Evolutionary conservation across 2,113 vertebrate genomes (phyloP), one percentile per base, ranked within the genome.

Genomic region (Varanus salvator): DNA sequence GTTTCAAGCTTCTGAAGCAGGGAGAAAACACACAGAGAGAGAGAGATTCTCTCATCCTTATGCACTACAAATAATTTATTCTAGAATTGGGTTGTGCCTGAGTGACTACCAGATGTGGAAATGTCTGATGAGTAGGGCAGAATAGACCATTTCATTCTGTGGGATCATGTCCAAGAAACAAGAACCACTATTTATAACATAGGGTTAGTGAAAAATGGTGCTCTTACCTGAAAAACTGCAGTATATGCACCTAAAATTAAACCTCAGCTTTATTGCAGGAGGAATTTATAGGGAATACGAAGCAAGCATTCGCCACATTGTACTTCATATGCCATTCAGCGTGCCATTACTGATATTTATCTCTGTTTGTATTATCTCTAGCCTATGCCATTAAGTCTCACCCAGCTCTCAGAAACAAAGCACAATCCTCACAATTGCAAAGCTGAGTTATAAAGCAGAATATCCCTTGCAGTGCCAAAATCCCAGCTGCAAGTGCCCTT

Each of bases 211-310:
- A 52, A 23, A 44, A 34, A 85, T 38, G 11, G 34, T 38, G n/a
- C n/a, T 88, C 31, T 68, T 82, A 81, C 23, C 74, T 44, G 48
- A 88, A 81, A 93, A 89, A 92, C 93, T 95, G 90, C 86, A 94
- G 76, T 93, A 91, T 92, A 91, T 69, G 31, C 15, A 92, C 90
- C 86, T 90, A 91, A 93, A 92, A 90, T 48, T 64, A 93, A 94
- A 87, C 76, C 48, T 92, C 86, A 86, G 68, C 82, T 3, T 76
- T 88, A 90, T 85, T 92, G 38, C 17, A 23, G 76, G 86, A 90
- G 91, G 76, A 90, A 95, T 93, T 74, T 17, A 83, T 1, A 75
- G 75, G 2, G 90, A 91, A 64, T 78, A 80, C 84, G 50, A 29
- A 77, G 12, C 91, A 88, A 64, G 50, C 25, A 84, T n/a, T 57